A percentile compares a stretch with the other conserved stretches of the same genome.
Conservation (phyloP, 2,888 invertebrate genomes). For the Diaprepes abbreviatus region DNA sequence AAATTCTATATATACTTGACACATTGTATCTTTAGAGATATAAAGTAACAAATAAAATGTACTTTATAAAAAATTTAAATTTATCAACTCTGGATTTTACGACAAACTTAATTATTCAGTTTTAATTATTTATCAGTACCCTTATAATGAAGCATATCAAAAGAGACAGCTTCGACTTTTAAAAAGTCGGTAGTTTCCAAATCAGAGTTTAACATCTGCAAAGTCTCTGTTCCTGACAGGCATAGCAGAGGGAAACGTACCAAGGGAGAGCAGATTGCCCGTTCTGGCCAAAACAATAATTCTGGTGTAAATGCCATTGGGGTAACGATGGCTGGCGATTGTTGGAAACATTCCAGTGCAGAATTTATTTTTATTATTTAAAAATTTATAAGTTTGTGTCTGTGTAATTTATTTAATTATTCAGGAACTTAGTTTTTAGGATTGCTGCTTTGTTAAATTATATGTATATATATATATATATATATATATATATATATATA, state of each 20-base stretch:
- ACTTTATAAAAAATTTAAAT: no score
- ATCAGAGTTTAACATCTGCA: background rate
- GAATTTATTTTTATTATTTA: no score
- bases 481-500: no score
- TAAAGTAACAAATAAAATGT: no score
- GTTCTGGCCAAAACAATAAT: constrained; percentile 2
- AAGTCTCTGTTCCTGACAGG: background rate
- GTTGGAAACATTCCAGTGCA: background rate
- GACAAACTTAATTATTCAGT: no score
- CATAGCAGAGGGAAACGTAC: background rate
- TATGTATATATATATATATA: no score
- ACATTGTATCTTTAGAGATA: background rate
- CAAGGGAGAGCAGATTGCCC: background rate
- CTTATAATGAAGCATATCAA: background rate
- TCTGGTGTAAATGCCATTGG: background rate
- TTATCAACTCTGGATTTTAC: no score
- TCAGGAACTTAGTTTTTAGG: no score
- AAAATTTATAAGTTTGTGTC: no score
- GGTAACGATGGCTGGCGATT: background rate
- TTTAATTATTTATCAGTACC: background rate
- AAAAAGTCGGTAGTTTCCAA: background rate
- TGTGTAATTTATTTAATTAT: no score
- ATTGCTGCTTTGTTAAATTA: no score
- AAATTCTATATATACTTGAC: no score
- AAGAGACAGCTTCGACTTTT: background rate